These are phyloP conservation scores for Cryptotermes secundus DNA, from an alignment of 1,140 invertebrate genomes.

Conservation along the genomic window DNA sequence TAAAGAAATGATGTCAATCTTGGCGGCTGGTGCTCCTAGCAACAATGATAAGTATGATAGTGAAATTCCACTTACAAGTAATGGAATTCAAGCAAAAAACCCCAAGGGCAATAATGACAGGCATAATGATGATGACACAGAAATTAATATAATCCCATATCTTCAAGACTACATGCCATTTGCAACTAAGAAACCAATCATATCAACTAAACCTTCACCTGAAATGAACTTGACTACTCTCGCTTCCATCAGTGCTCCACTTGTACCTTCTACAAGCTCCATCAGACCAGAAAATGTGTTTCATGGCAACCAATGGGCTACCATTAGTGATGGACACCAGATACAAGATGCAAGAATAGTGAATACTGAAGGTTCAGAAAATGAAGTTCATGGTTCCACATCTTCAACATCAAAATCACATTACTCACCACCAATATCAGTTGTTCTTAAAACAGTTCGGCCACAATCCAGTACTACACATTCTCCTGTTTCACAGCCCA, in stretches of 20 bases:
- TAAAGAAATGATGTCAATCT: background rate
- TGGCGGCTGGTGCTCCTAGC: background rate
- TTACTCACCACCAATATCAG: constrained; percentile 35
- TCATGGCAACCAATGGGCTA: background rate
- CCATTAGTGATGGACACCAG: background rate
- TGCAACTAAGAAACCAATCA: constrained; percentile 45
- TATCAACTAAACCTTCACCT: background rate
- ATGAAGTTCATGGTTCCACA: constrained; percentile 45
- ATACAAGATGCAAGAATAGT: background rate
- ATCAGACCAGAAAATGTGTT: background rate
- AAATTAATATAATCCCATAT: constrained; percentile 52
- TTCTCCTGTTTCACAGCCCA: background rate
- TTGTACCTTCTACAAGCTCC: background rate
- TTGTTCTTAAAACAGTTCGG: constrained; percentile 21
- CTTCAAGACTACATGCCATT: constrained; percentile 55
- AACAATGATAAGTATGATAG: background rate
- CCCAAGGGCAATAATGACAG: constrained; percentile 38
- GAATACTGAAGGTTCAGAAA: constrained; percentile 11
- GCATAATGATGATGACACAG: constrained; percentile 37
- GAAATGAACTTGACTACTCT: background rate
- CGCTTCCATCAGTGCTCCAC: background rate
- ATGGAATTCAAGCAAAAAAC: constrained; percentile 29
- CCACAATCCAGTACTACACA: background rate
- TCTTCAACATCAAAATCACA: constrained; percentile 49
- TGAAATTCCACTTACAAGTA: background rate